phyloP scores from a whole-genome alignment of 2,797 vertebrate species.

The Neosilurus hyrtlii region DNA sequence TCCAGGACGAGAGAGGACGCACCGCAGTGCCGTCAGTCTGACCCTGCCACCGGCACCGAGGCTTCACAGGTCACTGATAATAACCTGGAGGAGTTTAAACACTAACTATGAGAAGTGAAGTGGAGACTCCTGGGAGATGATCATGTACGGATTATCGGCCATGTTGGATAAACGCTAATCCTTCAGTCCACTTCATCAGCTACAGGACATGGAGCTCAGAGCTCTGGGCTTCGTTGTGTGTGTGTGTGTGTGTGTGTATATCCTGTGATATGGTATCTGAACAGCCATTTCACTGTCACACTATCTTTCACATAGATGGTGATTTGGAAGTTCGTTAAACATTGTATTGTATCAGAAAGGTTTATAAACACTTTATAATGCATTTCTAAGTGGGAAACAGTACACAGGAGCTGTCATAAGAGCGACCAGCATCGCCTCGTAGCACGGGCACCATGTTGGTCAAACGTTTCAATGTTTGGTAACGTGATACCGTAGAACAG shows the following conservation, averaged over 20 bases:
- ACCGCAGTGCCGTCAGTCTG: not conserved
- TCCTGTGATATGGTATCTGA: not conserved
- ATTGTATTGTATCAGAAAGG: not conserved
- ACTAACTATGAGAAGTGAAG: slow-evolving; percentile 36
- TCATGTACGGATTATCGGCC: slow-evolving; percentile 44
- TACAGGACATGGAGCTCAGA: slow-evolving; percentile 39
- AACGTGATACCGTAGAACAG: not conserved
- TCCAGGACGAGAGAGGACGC: slow-evolving; percentile 4
- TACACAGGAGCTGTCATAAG: not conserved
- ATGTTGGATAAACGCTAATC: slow-evolving; percentile 68
- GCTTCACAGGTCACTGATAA: slow-evolving; percentile 28
- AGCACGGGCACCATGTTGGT: no score
- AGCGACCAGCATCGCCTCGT: not conserved
- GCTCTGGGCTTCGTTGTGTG: not conserved
- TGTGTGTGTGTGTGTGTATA: slow-evolving; percentile 21
- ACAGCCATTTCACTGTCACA: slow-evolving; percentile 18
- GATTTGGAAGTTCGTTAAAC: not conserved
- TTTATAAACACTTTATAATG: slow-evolving; percentile 11
- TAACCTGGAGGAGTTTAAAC: slow-evolving; percentile 20
- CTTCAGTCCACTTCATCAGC: slow-evolving; percentile 66
- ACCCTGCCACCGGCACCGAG: not conserved
- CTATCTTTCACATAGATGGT: not conserved
- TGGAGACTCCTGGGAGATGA: not conserved
- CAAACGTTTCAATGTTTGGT: not conserved
- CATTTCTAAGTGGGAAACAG: not conserved